Evolutionary conservation across 2,888 invertebrate genomes (phyloP), one percentile per base, ranked within the genome.

Genomic region (Pinctada fucata): DNA sequence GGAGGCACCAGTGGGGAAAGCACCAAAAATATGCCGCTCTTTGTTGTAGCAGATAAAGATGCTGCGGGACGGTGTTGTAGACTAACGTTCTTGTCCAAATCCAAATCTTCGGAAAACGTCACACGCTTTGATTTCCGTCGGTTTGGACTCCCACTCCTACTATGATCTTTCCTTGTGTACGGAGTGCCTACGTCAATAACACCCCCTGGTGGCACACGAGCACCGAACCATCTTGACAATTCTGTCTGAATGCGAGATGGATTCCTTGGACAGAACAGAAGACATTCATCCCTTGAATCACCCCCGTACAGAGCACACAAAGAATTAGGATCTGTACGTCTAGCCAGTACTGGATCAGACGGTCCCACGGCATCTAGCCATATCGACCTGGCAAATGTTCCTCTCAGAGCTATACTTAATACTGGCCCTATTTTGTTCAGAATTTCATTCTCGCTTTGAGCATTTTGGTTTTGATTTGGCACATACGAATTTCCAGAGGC

Each of bases 301-400:
- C 91, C 91, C 0, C 91, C 91, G 79, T 85, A 91, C 71, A 88
- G 78, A 45, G 91, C 91, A 86, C 90, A 90, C 49, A 91, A 79
- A 31, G 90, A 91, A 74, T 88, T 89, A 2, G 91, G 91, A 80
- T 91, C 91, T 3, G 90, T 91, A 49, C 83, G 80, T 8, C 89
- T 78, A 4, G 91, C 91, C 8, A 91, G 83, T 4, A 82, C 82
- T 10, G 90, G 91, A 78, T 91, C 91, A 1, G 90, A 86, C 0
- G 91, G 91, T 2, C 91, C 91, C 13, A 91, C 86, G 13, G 89
- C 87, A 81, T 91, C 90, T 3, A 91, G 84, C 91, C 91, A 91
- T 1, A 90, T 81, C 3, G 87, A 82, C 50, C 89, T 76, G 0
- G 91, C 90, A 69, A 86, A 84, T 8, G 88, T 87, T 45, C 91